These are phyloP conservation scores for Sphyrna mokarran DNA, from an alignment of 2,113 vertebrate species.

Conservation along the genomic window DNA sequence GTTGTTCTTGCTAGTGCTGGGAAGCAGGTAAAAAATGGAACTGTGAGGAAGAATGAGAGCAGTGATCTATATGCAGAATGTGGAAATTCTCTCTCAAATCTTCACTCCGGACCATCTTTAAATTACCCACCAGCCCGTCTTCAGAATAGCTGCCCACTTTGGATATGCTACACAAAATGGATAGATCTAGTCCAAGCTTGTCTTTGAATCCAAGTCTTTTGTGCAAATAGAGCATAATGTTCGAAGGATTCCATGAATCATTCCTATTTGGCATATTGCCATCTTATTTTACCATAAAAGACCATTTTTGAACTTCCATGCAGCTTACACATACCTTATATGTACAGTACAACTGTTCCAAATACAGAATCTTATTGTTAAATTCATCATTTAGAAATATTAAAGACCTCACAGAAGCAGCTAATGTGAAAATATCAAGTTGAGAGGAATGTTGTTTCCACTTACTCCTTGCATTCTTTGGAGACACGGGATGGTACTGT, in stretches of 20 bases:
- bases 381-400: background rate
- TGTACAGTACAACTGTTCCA: background rate
- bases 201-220: background rate
- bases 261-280: background rate
- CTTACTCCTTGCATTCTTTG: slow-evolving; percentile 90
- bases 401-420: background rate
- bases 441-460: slow-evolving; percentile 39
- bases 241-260: background rate
- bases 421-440: background rate
- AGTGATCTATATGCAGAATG: background rate
- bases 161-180: background rate
- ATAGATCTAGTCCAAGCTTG: background rate
- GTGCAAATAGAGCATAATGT: background rate
- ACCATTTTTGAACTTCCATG: background rate
- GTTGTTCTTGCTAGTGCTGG: background rate
- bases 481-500: slow-evolving; percentile 86
- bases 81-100: background rate
- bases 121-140: background rate
- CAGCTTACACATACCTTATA: background rate
- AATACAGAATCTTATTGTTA: background rate
- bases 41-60: background rate
- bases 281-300: background rate
- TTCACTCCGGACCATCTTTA: background rate
- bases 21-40: background rate
- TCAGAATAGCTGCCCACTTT: background rate